These are phyloP conservation scores for Pangasius macronema DNA, from an alignment of 2,797 vertebrate species.

Conservation along the genomic window DNA sequence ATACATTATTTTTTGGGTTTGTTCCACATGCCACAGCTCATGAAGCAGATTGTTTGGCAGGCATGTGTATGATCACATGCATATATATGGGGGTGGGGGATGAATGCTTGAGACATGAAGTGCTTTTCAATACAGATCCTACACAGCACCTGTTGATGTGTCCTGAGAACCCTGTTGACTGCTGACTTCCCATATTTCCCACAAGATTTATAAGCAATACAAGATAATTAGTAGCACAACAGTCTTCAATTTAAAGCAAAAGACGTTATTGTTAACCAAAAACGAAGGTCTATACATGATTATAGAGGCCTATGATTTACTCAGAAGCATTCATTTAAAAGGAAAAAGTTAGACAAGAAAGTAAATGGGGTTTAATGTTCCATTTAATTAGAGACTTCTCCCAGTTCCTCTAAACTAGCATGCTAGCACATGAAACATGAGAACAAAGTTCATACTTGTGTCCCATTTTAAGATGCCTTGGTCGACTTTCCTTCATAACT, in stretches of 20 bases:
- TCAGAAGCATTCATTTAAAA: not conserved
- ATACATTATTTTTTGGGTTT: not conserved
- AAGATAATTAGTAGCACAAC: constrained; percentile 20
- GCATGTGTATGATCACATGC: constrained; percentile 6
- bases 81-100: not conserved
- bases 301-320: not conserved
- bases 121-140: not conserved
- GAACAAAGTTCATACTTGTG: not conserved
- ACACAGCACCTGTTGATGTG: not conserved
- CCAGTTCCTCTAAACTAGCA: not conserved
- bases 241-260: not conserved
- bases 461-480: not conserved
- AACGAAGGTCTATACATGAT: not conserved
- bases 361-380: not conserved
- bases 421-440: not conserved
- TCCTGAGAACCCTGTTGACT: not conserved
- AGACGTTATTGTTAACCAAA: not conserved
- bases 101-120: not conserved
- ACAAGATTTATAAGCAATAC: constrained; percentile 9
- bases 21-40: not conserved
- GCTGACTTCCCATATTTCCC: not conserved
- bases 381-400: not conserved
- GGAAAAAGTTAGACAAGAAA: not conserved
- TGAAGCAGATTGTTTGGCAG: not conserved
- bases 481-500: not conserved